Conservation (phyloP, 1,140 invertebrate genomes). For the Samia ricini region DNA sequence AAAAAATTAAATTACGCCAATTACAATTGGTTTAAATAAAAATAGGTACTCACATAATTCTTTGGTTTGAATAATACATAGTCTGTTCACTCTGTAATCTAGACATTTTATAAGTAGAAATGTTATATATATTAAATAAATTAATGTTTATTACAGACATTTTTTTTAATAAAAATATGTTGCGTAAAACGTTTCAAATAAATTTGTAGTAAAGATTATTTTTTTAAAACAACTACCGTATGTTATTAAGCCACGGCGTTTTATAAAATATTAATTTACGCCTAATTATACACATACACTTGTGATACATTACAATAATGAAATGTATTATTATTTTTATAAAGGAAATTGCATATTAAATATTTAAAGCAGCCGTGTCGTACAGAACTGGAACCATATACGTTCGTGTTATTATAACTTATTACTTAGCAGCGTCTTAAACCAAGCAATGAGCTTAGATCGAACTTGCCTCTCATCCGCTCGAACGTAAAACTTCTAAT, state of each 20-base stretch:
- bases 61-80: too few relatives aligned
- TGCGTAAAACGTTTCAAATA: neutral
- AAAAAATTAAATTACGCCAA: too few relatives aligned
- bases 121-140: too few relatives aligned
- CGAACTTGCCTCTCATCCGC: slow-evolving; percentile 39
- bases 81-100: too few relatives aligned
- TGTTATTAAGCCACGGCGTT: slow-evolving; percentile 17
- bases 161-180: too few relatives aligned
- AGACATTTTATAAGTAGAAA: too few relatives aligned
- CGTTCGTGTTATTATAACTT: slow-evolving; percentile 66
- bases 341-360: slow-evolving; percentile 73
- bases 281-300: slow-evolving; percentile 51
- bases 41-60: too few relatives aligned
- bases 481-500: slow-evolving; percentile 31
- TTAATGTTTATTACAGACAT: too few relatives aligned
- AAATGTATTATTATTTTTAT: slow-evolving; percentile 49
- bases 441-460: slow-evolving; percentile 38
- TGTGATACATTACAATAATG: slow-evolving; percentile 51
- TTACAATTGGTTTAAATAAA: too few relatives aligned
- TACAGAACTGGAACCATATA: slow-evolving; percentile 66
- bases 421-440: slow-evolving; percentile 70
- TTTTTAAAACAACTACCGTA: slow-evolving; percentile 21
- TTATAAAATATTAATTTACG: slow-evolving; percentile 44
- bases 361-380: slow-evolving; percentile 69
- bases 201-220: neutral